These are phyloP conservation scores for Pangasius sanitwongsei DNA, from an alignment of 2,797 vertebrate genomes.

Conservation along the genomic window DNA sequence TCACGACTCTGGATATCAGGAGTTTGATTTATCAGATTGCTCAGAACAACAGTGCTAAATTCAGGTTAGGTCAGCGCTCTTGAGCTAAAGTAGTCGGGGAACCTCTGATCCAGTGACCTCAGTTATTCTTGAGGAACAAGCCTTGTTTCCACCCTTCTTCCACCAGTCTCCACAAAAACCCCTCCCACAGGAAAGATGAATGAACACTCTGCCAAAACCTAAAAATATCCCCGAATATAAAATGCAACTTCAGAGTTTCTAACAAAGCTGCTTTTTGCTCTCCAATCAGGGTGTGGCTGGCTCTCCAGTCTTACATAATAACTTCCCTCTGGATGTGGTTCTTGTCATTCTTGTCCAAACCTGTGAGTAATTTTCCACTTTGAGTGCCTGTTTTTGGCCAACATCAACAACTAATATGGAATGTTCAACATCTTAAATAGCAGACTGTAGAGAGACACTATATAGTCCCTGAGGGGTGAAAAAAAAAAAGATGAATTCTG, in stretches of 20 bases:
- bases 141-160: not conserved
- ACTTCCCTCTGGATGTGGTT: conserved; percentile 41
- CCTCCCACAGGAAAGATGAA: conserved; percentile 22
- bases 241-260: conserved; percentile 6
- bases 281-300: conserved; percentile 33
- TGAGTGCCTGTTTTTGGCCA: conserved; percentile 47
- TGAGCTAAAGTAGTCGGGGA: not conserved
- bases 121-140: not conserved
- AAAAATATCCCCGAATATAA: conserved; percentile 24
- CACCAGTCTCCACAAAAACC: conserved; percentile 5
- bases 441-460: conserved; percentile 25
- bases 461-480: conserved; percentile 14
- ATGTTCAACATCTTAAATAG: conserved; percentile 58
- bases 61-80: not conserved
- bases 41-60: not conserved
- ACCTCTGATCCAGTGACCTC: not conserved
- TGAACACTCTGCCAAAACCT: not conserved
- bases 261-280: conserved; percentile 22
- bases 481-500: not conserved
- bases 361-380: conserved; percentile 61
- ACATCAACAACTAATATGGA: conserved; percentile 56
- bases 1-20: not conserved
- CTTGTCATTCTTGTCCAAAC: conserved; percentile 58
- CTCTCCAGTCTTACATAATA: conserved; percentile 53
- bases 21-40: not conserved